Evolutionary conservation across 1,140 invertebrate genomes (phyloP).

Genomic region (Bombyx mandarina): DNA sequence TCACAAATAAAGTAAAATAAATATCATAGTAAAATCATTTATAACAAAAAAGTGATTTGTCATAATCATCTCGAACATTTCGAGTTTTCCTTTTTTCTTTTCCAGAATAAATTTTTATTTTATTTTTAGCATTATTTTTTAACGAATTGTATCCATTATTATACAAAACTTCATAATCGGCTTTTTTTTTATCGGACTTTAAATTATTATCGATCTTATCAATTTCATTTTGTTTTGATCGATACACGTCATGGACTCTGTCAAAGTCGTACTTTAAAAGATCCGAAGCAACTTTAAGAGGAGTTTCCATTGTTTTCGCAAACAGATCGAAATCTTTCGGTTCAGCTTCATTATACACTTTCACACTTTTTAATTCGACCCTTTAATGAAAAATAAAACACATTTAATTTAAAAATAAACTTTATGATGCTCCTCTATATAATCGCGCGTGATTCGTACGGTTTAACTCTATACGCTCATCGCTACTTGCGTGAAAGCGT

Average conservation of each 20-base stretch:
- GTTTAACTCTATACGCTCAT: no score
- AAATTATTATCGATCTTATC: slow-evolving; percentile 12
- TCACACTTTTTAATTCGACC: slow-evolving; percentile 42
- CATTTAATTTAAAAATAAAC: no score
- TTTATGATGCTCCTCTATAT: no score
- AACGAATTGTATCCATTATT: slow-evolving; percentile 36
- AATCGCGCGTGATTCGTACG: no score
- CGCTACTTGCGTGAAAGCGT: no score
- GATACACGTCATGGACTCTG: no score
- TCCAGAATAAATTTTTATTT: slow-evolving; percentile 38
- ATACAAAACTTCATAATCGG: slow-evolving; percentile 42
- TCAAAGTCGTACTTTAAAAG: neutral
- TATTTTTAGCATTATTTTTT: slow-evolving; percentile 37
- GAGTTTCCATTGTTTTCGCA: slow-evolving; percentile 4
- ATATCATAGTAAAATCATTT: no score
- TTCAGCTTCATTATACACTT: slow-evolving; percentile 12
- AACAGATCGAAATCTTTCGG: slow-evolving; percentile 11
- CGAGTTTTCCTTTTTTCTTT: slow-evolving; percentile 29
- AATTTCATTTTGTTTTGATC: slow-evolving; percentile 9
- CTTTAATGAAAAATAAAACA: slow-evolving; percentile 20
- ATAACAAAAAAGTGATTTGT: neutral
- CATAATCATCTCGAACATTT: neutral
- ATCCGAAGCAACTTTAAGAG: slow-evolving; percentile 7
- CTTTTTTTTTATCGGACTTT: slow-evolving; percentile 14
- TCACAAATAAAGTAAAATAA: no score